Evolutionary conservation across 2,888 invertebrate species (phyloP), one percentile per base, ranked within the genome.

Genomic region (Metacarcinus magister): DNA sequence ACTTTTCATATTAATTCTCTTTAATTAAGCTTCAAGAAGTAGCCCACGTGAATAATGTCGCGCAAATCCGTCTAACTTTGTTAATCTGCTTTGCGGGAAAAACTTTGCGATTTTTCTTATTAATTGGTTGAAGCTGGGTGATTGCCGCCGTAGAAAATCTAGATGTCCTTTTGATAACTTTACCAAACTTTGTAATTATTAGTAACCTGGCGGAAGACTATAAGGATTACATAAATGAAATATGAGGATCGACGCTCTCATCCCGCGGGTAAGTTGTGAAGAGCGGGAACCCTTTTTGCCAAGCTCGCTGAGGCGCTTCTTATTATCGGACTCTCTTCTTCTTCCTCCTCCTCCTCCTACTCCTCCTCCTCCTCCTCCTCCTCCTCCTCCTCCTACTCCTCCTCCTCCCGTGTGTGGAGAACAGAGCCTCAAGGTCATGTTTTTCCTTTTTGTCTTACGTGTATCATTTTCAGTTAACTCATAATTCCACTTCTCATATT

Each of bases 1-100:
- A 96, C 94, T 96, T 96, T 96, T 96, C 96, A 96, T 96, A 96
- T 96, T 96, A 96, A 96, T 96, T 96, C 96, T 96, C 96, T 96
- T 95, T 96, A 96, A 96, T 96, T 96, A 96, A 96, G 96, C 96
- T 92, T 96, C 95, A 95, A 95, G 96, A 96, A 96, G 96, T 96
- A 95, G 96, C 91, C 95, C 95, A 96, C 43, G 96, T 96, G 96
- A 96, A 96, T 96, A 96, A 96, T 96, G 96, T 96, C 92, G 94
- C 95, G 87, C 95, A 96, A 96, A 96, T 96, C 96, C 96, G 95
- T 95, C 93, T 96, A 96, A 96, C 96, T 96, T 96, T 96, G 90
- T 93, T 96, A 96, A 96, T 96, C 96, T 96, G 96, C 96, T 96
- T 96, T 96, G 94, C 96, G 95, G 89, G 96, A 95, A 96, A 96